These are phyloP conservation scores for Drosophila nikananu DNA, from an alignment of 1,140 invertebrate species.

Conservation along the genomic window DNA sequence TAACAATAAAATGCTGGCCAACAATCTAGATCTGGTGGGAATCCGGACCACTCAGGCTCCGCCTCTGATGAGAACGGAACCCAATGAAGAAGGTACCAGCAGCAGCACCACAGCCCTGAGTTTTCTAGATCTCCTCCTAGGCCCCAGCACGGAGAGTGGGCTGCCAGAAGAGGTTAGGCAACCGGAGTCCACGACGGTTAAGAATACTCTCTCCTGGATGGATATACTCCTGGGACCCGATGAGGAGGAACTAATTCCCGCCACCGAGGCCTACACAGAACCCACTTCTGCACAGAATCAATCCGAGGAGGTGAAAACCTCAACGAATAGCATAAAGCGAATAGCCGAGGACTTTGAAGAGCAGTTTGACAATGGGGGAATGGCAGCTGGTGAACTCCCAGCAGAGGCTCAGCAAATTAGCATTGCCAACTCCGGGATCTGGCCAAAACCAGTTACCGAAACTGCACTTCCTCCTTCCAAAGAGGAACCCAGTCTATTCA, in stretches of 20 bases:
- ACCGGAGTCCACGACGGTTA: constrained; percentile 41
- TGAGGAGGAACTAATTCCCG: constrained; percentile 54
- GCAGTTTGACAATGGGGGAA: constrained; percentile 58
- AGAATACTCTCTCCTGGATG: constrained; percentile 74
- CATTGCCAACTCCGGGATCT: constrained; percentile 34
- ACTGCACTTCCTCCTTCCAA: not conserved
- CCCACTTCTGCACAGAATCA: constrained; percentile 14
- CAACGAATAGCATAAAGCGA: constrained; percentile 61
- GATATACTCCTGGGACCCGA: constrained; percentile 75
- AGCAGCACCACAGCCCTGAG: constrained; percentile 59
- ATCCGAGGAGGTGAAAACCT: not conserved
- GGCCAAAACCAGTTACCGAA: constrained; percentile 21
- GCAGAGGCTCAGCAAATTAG: constrained; percentile 66
- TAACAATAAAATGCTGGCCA: constrained; percentile 76
- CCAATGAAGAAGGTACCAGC: constrained; percentile 3
- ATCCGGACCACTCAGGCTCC: constrained; percentile 25
- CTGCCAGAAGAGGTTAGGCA: not conserved
- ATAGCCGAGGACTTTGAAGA: constrained; percentile 74
- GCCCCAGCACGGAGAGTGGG: constrained; percentile 49
- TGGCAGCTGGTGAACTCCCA: constrained; percentile 65
- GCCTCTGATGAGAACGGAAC: constrained; percentile 7
- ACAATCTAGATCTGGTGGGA: constrained; percentile 63
- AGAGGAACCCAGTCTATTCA: constrained; percentile 52
- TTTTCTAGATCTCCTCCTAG: constrained; percentile 70
- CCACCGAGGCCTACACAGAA: constrained; percentile 32